Evolutionary conservation across 2,888 invertebrate genomes (phyloP).

Genomic region (Drosophila stalkeri): DNA sequence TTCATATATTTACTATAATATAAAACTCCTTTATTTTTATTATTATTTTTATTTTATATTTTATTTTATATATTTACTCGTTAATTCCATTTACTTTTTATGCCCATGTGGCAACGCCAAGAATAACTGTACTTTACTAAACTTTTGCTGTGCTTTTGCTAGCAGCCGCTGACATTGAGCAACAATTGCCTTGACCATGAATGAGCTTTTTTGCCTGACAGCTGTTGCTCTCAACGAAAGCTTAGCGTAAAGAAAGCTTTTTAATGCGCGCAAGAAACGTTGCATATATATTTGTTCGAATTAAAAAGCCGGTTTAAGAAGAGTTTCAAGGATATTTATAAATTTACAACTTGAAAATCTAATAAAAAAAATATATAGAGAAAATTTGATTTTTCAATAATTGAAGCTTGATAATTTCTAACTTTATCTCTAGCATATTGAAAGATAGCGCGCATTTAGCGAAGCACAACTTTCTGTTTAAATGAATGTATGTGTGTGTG

Average conservation of each 20-base stretch:
- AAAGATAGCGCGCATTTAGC: slow-evolving; percentile 27
- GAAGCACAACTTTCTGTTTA: slow-evolving; percentile 51
- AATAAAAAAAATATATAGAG: not conserved
- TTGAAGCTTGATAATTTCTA: not conserved
- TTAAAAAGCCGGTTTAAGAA: slow-evolving; percentile 31
- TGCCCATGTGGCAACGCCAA: slow-evolving; percentile 55
- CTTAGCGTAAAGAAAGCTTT: slow-evolving; percentile 48
- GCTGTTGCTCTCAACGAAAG: slow-evolving; percentile 73
- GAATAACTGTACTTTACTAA: slow-evolving; percentile 26
- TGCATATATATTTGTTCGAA: slow-evolving; percentile 23
- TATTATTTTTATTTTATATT: not conserved
- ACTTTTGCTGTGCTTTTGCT: slow-evolving; percentile 24
- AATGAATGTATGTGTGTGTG: slow-evolving; percentile 20
- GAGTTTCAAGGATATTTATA: not conserved
- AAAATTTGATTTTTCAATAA: not conserved
- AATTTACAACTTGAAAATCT: not conserved
- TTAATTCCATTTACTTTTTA: not conserved
- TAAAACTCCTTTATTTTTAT: not conserved
- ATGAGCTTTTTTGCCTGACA: slow-evolving; percentile 60
- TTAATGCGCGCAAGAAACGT: slow-evolving; percentile 10
- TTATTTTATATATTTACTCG: not conserved
- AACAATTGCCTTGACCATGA: slow-evolving; percentile 36
- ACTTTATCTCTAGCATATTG: not conserved
- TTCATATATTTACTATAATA: not conserved
- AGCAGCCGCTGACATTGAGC: slow-evolving; percentile 38